Percentiles rank a stretch among this genome's conserved stretches.
Evolutionary conservation across 2,113 vertebrate genomes (phyloP).

Genomic region (Cavia aperea): DNA sequence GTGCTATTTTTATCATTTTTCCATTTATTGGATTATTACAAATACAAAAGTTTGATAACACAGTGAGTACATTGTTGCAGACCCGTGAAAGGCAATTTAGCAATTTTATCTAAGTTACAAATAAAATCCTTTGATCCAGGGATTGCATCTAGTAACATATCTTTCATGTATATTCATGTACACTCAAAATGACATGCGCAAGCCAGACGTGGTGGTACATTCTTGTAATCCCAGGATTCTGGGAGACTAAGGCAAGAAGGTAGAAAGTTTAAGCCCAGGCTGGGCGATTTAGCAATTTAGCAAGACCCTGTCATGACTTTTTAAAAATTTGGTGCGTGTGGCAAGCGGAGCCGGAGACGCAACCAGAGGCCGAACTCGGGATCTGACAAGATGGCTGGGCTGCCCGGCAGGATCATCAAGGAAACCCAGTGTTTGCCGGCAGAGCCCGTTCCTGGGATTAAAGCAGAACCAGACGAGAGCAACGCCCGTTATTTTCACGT

Average conservation of each 20-base stretch:
- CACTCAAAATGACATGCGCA: neutral
- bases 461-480: no score
- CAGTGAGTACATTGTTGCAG: neutral
- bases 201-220: neutral
- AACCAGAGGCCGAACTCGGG: no score
- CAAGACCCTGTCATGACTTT: neutral
- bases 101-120: slow-evolving; percentile 7
- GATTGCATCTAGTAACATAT: neutral
- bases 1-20: neutral
- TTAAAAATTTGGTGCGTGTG: neutral
- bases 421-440: no score
- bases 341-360: no score
- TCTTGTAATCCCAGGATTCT: neutral
- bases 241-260: neutral
- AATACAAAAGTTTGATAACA: neutral
- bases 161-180: neutral
- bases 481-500: no score
- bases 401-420: no score
- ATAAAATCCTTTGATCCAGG: slow-evolving; percentile 25
- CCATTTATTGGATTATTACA: neutral
- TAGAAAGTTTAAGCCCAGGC: neutral
- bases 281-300: neutral
- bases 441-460: no score
- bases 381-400: no score
- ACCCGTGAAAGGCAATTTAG: neutral